Evolutionary conservation across 2,888 invertebrate genomes (phyloP).

Genomic region (Lasioglossum pauxillum): DNA sequence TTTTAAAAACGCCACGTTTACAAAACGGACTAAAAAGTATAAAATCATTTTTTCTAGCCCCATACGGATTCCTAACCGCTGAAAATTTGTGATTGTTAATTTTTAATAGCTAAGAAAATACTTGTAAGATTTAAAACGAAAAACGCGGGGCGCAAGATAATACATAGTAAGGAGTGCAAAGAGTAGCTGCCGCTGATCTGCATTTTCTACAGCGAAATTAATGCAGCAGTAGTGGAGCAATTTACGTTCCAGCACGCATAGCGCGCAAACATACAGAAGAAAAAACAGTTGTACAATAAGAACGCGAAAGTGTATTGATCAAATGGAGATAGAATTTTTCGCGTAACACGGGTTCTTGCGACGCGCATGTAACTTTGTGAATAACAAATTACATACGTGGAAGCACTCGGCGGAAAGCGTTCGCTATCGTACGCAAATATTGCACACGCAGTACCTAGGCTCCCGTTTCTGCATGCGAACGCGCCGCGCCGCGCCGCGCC

Average conservation of each 20-base stretch:
- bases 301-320: constrained; percentile 21
- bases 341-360: neutral
- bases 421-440: constrained; percentile 15
- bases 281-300: neutral
- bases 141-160: no score
- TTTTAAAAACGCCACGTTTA: no score
- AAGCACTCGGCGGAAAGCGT: constrained; percentile 1
- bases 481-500: neutral
- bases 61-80: no score
- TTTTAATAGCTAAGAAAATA: no score
- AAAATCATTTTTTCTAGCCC: no score
- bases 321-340: constrained; percentile 6
- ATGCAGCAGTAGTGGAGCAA: neutral
- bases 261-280: neutral
- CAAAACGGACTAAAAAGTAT: no score
- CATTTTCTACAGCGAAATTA: neutral
- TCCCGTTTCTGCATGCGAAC: constrained; percentile 17
- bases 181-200: no score
- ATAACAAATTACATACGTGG: constrained; percentile 7
- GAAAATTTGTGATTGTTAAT: no score
- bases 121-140: no score
- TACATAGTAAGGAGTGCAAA: no score
- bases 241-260: neutral
- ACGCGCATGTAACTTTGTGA: neutral
- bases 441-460: neutral